Evolutionary conservation across 2,113 vertebrate genomes (phyloP).

Genomic region (Chionomys nivalis): DNA sequence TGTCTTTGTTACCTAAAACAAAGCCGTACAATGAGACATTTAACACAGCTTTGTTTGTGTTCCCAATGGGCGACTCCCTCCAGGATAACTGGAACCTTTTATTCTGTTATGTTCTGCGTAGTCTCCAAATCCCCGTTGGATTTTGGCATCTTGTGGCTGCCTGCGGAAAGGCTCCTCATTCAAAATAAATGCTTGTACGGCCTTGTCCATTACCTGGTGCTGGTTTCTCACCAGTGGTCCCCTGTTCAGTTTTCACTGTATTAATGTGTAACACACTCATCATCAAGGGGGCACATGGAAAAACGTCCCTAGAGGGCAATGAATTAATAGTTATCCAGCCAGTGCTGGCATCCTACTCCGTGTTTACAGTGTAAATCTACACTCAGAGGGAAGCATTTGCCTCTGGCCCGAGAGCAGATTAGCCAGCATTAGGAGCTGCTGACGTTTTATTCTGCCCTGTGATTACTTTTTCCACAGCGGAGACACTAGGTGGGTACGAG

Average conservation of each 20-base stretch:
- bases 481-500: neutral
- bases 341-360: neutral
- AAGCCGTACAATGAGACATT: accelerated
- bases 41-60: constrained; percentile 2
- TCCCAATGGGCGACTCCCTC: neutral
- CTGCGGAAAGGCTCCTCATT: neutral
- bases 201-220: neutral
- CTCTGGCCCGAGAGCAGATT: neutral
- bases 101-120: neutral
- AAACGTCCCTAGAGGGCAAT: neutral
- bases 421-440: neutral
- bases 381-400: neutral
- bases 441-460: neutral
- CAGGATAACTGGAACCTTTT: neutral
- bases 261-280: neutral
- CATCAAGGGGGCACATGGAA: neutral
- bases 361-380: neutral
- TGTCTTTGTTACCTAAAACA: neutral
- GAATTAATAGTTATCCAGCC: neutral
- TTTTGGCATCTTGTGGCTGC: neutral
- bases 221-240: neutral
- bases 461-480: neutral
- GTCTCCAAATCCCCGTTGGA: neutral
- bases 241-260: neutral
- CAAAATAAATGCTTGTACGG: neutral